Percentiles rank a stretch among this genome's conserved stretches.
Conservation (phyloP, 2,797 vertebrate genomes). For the Hydrolagus colliei region DNA sequence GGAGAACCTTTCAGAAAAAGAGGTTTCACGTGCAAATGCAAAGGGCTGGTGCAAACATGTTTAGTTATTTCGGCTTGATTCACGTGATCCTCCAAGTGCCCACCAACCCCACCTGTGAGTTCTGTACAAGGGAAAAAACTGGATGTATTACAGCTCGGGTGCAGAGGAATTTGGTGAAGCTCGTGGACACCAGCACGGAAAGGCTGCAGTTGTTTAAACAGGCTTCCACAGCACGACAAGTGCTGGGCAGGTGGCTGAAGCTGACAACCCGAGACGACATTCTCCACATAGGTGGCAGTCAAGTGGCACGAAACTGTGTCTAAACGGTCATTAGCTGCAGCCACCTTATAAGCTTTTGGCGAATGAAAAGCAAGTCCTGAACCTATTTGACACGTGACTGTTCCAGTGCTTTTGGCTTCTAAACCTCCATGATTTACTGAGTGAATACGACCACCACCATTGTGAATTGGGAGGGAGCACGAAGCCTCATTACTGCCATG, state of each 20-base stretch:
- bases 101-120: constrained; percentile 51
- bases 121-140: constrained; percentile 61
- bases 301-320: constrained; percentile 49
- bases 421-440: constrained; percentile 49
- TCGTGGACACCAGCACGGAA: constrained; percentile 56
- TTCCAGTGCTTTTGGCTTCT: constrained; percentile 56
- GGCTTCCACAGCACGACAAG: constrained; percentile 71
- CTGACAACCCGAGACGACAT: constrained; percentile 55
- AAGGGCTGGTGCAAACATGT: constrained; percentile 76
- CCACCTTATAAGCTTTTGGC: constrained; percentile 53
- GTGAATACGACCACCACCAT: constrained; percentile 60
- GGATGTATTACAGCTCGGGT: constrained; percentile 55
- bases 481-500: constrained; percentile 61
- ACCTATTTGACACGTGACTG: constrained; percentile 64
- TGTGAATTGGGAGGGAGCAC: constrained; percentile 53
- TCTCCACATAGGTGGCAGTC: constrained; percentile 57
- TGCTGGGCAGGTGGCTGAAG: constrained; percentile 47
- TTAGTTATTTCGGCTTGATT: constrained; percentile 56
- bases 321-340: constrained; percentile 48
- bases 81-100: constrained; percentile 55
- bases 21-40: constrained; percentile 75
- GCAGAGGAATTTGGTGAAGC: constrained; percentile 55
- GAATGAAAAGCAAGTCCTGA: constrained; percentile 55
- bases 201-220: constrained; percentile 56
- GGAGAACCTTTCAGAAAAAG: constrained; percentile 80